phyloP scores from a whole-genome alignment of 2,888 invertebrate species.

The Brenthis ino region DNA sequence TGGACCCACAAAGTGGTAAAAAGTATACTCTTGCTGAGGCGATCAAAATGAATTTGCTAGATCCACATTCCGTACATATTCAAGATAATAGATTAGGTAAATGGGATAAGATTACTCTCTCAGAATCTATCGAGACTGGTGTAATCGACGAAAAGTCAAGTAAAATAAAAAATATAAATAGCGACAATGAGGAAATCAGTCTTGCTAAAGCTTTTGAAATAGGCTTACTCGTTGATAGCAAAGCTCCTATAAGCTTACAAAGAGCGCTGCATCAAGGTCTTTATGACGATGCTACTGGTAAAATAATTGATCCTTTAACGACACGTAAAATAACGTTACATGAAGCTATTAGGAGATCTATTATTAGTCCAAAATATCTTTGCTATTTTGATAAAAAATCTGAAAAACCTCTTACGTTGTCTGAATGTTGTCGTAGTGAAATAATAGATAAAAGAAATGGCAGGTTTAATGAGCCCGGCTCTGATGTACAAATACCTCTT shows the following conservation, averaged over 20 bases:
- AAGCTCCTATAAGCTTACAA: slow-evolving; percentile 91
- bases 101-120: slow-evolving; percentile 89
- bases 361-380: slow-evolving; percentile 90
- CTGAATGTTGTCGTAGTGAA: slow-evolving; percentile 90
- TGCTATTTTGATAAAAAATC: slow-evolving; percentile 91
- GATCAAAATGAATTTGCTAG: slow-evolving; percentile 89
- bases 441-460: slow-evolving; percentile 91
- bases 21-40: slow-evolving; percentile 92
- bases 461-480: slow-evolving; percentile 88
- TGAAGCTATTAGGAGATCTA: slow-evolving; percentile 90
- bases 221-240: slow-evolving; percentile 90
- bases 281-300: slow-evolving; percentile 90
- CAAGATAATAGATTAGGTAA: slow-evolving; percentile 89
- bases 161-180: slow-evolving; percentile 86
- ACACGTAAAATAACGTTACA: slow-evolving; percentile 90
- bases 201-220: slow-evolving; percentile 90
- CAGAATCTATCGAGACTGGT: slow-evolving; percentile 89
- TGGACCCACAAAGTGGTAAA: slow-evolving; percentile 90
- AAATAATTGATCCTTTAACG: slow-evolving; percentile 90
- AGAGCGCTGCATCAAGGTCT: slow-evolving; percentile 93
- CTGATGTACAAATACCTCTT: slow-evolving; percentile 85
- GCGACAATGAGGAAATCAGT: slow-evolving; percentile 85
- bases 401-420: slow-evolving; percentile 86
- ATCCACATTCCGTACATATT: slow-evolving; percentile 91
- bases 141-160: slow-evolving; percentile 88